Percentiles rank a stretch among this genome's conserved stretches.
Conservation (phyloP, 2,888 invertebrate species). For the Glyphotaelius pellucidus region DNA sequence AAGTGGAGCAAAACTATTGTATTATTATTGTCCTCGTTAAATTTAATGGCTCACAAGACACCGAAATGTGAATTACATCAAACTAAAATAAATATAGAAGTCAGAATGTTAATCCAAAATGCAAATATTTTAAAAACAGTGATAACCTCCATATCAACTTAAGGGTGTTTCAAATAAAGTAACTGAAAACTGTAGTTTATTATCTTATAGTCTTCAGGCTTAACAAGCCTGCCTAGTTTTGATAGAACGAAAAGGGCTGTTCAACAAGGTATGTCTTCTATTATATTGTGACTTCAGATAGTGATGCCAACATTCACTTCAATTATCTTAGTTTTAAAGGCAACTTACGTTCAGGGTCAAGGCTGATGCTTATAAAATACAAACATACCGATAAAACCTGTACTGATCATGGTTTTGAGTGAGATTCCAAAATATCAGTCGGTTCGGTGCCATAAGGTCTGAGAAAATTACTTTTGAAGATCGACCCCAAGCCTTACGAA, state of each 20-base stretch:
- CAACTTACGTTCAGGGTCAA: no score
- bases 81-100: neutral
- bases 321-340: no score
- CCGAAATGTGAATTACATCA: neutral
- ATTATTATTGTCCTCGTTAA: neutral
- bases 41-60: neutral
- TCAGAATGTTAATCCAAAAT: neutral
- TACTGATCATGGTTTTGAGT: no score
- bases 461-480: no score
- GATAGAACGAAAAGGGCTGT: no score
- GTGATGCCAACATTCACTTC: no score
- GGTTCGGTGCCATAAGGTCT: no score
- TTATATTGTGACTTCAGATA: neutral
- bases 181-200: neutral
- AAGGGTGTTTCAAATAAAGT: neutral
- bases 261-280: neutral
- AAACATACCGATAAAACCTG: no score
- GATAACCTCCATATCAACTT: neutral
- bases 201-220: no score
- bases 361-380: no score
- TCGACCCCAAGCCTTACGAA: no score
- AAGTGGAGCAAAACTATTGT: neutral
- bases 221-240: neutral
- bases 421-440: no score
- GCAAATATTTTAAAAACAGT: neutral